Base-by-base conservation (phyloP, 2,797 vertebrate species). In the Ataeniobius toweri region DNA sequence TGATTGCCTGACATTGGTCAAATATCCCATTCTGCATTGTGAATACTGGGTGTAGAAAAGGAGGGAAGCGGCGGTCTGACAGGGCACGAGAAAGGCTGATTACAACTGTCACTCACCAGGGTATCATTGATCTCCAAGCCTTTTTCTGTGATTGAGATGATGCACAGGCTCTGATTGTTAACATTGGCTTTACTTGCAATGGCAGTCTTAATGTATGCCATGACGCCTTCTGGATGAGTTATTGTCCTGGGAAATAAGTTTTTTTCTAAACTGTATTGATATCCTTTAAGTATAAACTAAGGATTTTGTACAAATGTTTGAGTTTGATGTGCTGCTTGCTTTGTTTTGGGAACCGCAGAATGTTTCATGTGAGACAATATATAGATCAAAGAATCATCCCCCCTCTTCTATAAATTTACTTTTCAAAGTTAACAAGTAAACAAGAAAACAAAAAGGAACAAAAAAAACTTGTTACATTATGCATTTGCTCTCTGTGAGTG, bases 1-100 rank as follows among this genome's bases (percentile, higher is more conserved):
- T 80, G 93, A 95, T 92, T 80, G 55, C 10, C 76, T 85, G 86
- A 92, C 89, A 85, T 71, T 84, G 91, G 88, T 93, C 88, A 88
- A 90, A 93, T 89, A 93, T 89, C 77, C 86, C 84, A 89, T 86
- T 89, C 90, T 91, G 86, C 88, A 88, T 88, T 88, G 88, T 31
- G 46, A 86, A 75, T 85, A 85, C 79, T 72, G 82, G 71, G n/a
- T 71, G 77, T 20, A 20, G 31, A 65, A 20, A 55, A 28, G 51
- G 22, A 58, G 68, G 51, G 65, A 65, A 69, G 28, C 69, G 61
- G 16, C 14, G 39, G 75, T 65, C 70, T 78, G 85, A 81, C 68
- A 75, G 85, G 82, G 71, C 77, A 83, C 63, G 51, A 89, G 73
- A 75, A 36, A 83, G 55, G 71, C 81, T 88, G 86, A 91, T 90